These are phyloP conservation scores for Cephus pulcher DNA, from an alignment of 2,888 invertebrate genomes.

Conservation along the genomic window DNA sequence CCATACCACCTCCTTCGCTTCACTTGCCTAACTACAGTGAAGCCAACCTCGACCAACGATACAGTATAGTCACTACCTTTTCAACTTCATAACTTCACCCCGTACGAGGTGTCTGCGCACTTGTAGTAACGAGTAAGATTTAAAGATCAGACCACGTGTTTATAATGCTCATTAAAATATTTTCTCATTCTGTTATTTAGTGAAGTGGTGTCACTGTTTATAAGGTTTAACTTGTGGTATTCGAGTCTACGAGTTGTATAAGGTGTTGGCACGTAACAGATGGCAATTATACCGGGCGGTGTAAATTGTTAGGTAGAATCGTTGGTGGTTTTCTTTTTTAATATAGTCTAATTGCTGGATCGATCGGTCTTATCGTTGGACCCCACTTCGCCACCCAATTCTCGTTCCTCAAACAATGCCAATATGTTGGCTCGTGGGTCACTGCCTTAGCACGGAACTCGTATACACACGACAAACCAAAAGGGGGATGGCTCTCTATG, in stretches of 20 bases:
- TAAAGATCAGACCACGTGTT: background rate
- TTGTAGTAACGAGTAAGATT: background rate
- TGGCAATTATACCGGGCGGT: background rate
- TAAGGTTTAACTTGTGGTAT: background rate
- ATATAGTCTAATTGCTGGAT: conserved; percentile 1
- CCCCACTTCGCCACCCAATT: conserved; percentile 27
- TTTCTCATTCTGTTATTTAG: background rate
- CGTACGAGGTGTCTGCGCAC: background rate
- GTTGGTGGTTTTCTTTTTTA: background rate
- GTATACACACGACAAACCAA: conserved; percentile 3
- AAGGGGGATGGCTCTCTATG: conserved; percentile 19
- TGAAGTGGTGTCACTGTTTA: background rate
- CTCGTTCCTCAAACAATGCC: conserved; percentile 61
- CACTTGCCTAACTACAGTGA: background rate
- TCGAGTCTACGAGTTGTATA: background rate
- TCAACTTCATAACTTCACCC: background rate
- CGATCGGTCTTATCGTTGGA: conserved; percentile 4
- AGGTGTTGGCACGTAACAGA: background rate
- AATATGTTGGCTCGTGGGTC: conserved; percentile 62
- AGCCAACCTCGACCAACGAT: background rate
- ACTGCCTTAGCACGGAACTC: conserved; percentile 52
- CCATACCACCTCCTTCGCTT: background rate
- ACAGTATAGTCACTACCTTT: background rate
- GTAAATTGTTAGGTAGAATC: background rate
- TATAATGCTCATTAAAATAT: background rate